A percentile compares a stretch with the other conserved stretches of the same genome.
phyloP scores from a whole-genome alignment of 1,140 invertebrate genomes.

The Cardiocondyla obscurior region DNA sequence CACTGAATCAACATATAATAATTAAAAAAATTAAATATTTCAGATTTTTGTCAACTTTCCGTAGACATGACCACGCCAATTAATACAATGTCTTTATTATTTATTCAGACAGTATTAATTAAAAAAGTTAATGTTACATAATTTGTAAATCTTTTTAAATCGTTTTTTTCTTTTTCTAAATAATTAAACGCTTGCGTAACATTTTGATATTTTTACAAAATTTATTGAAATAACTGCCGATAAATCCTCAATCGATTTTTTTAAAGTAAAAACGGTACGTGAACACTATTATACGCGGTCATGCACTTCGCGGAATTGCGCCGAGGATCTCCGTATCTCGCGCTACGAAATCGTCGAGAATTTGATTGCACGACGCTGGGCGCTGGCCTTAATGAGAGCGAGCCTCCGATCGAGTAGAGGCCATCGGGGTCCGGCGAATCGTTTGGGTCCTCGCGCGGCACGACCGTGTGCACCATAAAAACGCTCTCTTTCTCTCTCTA shows the following conservation, averaged over 20 bases:
- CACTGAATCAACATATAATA: neutral
- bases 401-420: constrained; percentile 61
- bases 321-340: neutral
- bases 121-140: neutral
- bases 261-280: neutral
- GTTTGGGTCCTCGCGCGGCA: constrained; percentile 47
- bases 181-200: too few relatives aligned
- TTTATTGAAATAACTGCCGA: neutral
- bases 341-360: constrained; percentile 54
- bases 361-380: constrained; percentile 37
- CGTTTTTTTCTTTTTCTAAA: too few relatives aligned
- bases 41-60: constrained; percentile 11
- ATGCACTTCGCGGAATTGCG: neutral
- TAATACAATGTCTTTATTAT: neutral
- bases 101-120: too few relatives aligned
- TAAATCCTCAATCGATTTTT: neutral
- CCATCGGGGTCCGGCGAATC: constrained; percentile 64
- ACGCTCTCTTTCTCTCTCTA: constrained; percentile 68
- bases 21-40: neutral
- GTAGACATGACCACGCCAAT: neutral
- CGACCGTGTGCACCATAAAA: constrained; percentile 69
- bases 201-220: neutral
- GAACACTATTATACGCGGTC: neutral
- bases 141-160: too few relatives aligned
- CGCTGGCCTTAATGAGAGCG: constrained; percentile 61